Base-by-base conservation (phyloP, 2,113 vertebrate genomes). In the Micronisus gabar region DNA sequence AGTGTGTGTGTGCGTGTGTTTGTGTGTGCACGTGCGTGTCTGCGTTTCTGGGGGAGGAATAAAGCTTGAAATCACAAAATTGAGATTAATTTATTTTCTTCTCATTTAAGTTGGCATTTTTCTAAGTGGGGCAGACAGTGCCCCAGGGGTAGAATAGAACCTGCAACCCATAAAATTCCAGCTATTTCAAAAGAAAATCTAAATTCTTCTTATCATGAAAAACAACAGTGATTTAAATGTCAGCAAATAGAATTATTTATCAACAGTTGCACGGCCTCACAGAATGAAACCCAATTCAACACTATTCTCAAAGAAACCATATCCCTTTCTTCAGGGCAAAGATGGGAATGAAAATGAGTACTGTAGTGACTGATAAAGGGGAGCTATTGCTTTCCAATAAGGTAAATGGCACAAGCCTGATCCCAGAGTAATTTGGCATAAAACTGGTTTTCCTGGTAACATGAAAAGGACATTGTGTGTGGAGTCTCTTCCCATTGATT, bases 271-370 rank as follows among this genome's bases (percentile, higher is more conserved):
- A 88, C 0, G 7, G 34, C 41, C 36, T 62, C 89, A 70, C 26
- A 91, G 70, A 95, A 93, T 72, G 80, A 88, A 96, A 88, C 40
- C 56, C 48, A 72, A 32, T 93, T 93, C 90, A 92, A 53, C 2
- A 5, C 12, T 84, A 30, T 89, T 88, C 73, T 89, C 90, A 80
- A 67, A 84, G 76, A 96, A 95, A 53, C 48, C 82, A 30, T 72
- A 86, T 59, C 20, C 68, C 5, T 92, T 96, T 93, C 70, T 86
- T 95, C 70, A 94, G 72, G 36, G 83, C 56, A 95, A 90, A 90
- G 93, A 96, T 89, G 78, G 78, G 81, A 94, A 95, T 96, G 87
- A 95, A 95, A 96, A 95, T 82, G 94, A 96, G 86, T 93, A 91
- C 84, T 95, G 95, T 93, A 93, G 70, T 36, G 73, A 36, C 81